Evolutionary conservation across 2,888 invertebrate species (phyloP).

Genomic region (Synergus gifuensis): DNA sequence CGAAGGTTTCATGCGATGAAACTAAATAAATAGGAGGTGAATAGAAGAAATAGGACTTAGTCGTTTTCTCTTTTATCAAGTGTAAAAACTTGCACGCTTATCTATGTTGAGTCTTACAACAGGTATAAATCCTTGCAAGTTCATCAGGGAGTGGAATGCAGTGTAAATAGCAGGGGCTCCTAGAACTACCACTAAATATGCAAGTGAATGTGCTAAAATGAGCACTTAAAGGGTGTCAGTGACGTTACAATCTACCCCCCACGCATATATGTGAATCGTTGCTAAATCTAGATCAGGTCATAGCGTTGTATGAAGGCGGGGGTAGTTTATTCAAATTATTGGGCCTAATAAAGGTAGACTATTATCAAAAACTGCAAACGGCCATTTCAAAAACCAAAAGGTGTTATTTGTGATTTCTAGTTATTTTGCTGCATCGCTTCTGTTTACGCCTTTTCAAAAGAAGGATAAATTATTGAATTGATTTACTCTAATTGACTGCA

Average conservation of each 20-base stretch:
- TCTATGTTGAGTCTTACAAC: conserved; percentile 6
- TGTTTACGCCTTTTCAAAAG: background rate
- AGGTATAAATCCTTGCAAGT: background rate
- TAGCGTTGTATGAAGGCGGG: conserved; percentile 42
- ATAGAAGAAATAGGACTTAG: conserved; percentile 3
- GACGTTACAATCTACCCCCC: conserved; percentile 33
- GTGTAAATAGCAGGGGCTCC: background rate
- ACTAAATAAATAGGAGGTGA: background rate
- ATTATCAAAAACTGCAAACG: conserved; percentile 5
- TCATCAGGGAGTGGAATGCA: conserved; percentile 21
- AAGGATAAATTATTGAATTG: background rate
- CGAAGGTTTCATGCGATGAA: too few species aligned
- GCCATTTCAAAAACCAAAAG: background rate
- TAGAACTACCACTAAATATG: background rate
- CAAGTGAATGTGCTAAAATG: conserved; percentile 36
- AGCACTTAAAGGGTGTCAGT: conserved; percentile 31
- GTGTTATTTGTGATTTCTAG: background rate
- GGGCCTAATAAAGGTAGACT: conserved; percentile 54
- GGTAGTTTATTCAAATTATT: conserved; percentile 68
- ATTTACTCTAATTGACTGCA: background rate
- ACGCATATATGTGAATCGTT: conserved; percentile 47
- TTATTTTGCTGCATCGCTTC: background rate
- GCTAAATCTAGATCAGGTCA: conserved; percentile 62
- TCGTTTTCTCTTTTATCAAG: conserved; percentile 5
- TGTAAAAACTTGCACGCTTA: conserved; percentile 10